Percentiles rank a stretch among this genome's conserved stretches.
phyloP scores from a whole-genome alignment of 1,140 invertebrate species.

The Choristoneura fumiferana region DNA sequence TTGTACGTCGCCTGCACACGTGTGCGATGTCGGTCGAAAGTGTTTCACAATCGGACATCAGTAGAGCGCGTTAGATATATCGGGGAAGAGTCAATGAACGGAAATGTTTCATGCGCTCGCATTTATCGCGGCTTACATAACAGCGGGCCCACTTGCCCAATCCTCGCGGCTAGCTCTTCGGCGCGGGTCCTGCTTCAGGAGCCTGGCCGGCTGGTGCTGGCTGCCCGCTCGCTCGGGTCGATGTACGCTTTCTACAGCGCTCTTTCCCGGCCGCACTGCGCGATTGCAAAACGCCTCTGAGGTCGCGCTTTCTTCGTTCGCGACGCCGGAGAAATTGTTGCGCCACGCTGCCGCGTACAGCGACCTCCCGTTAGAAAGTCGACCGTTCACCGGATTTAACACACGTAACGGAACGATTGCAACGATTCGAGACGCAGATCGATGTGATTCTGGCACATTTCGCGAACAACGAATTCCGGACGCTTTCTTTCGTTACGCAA shows the following conservation, averaged over 20 bases:
- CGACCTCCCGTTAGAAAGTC: slow-evolving; percentile 77
- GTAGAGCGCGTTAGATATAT: slow-evolving; percentile 52
- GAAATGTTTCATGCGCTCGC: slow-evolving; percentile 73
- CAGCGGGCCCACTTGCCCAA: slow-evolving; percentile 58
- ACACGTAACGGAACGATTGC: slow-evolving; percentile 76
- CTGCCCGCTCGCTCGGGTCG: slow-evolving; percentile 24
- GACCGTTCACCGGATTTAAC: slow-evolving; percentile 74
- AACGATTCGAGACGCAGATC: slow-evolving; percentile 66
- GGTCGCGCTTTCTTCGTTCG: slow-evolving; percentile 78
- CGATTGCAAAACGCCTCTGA: slow-evolving; percentile 72
- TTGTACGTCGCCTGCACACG: slow-evolving; percentile 24
- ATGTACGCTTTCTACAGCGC: slow-evolving; percentile 61
- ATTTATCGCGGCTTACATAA: slow-evolving; percentile 71
- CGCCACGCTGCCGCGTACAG: slow-evolving; percentile 70
- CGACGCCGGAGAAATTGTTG: slow-evolving; percentile 76
- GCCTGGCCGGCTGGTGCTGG: slow-evolving; percentile 35
- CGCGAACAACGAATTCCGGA: slow-evolving; percentile 48
- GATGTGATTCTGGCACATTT: slow-evolving; percentile 63
- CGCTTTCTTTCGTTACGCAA: slow-evolving; percentile 72
- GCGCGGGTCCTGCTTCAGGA: slow-evolving; percentile 27
- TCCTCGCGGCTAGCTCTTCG: slow-evolving; percentile 39
- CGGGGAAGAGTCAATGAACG: slow-evolving; percentile 76
- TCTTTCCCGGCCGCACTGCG: slow-evolving; percentile 48
- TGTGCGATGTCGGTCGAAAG: slow-evolving; percentile 48
- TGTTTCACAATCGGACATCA: slow-evolving; percentile 59